phyloP scores from a whole-genome alignment of 1,140 invertebrate species.

The Drosophila pectinifera region DNA sequence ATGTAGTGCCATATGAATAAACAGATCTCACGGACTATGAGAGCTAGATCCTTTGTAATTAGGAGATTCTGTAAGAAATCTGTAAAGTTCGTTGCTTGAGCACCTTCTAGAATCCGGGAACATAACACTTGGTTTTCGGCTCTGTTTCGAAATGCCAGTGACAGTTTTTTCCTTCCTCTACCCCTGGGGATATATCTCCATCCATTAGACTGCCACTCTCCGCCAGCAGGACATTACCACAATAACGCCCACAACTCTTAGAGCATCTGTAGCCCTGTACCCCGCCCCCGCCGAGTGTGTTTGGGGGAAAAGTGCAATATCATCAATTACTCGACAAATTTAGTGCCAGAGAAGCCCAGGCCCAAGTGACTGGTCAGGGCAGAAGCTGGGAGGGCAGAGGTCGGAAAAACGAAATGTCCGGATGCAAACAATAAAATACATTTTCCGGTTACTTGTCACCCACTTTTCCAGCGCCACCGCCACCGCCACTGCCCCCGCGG shows the following conservation, averaged over 20 bases:
- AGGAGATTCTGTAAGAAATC: not conserved
- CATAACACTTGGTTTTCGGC: not conserved
- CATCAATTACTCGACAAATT: slow-evolving; percentile 82
- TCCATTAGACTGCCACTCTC: slow-evolving; percentile 37
- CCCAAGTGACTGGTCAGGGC: slow-evolving; percentile 5
- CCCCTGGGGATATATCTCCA: slow-evolving; percentile 23
- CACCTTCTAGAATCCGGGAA: not conserved
- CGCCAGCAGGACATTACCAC: slow-evolving; percentile 46
- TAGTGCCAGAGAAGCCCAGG: slow-evolving; percentile 44
- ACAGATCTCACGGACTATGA: too few relatives aligned
- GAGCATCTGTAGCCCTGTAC: slow-evolving; percentile 37
- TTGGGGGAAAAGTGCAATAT: slow-evolving; percentile 71
- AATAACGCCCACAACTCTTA: slow-evolving; percentile 47
- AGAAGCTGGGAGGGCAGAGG: slow-evolving; percentile 27
- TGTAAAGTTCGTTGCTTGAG: not conserved
- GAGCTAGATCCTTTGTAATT: too few relatives aligned
- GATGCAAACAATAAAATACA: slow-evolving; percentile 84
- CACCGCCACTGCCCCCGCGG: not conserved
- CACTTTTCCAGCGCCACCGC: slow-evolving; percentile 60
- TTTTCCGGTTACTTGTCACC: slow-evolving; percentile 83
- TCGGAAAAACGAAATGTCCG: slow-evolving; percentile 74
- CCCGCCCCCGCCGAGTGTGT: not conserved
- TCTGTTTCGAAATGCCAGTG: slow-evolving; percentile 3
- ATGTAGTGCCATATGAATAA: too few relatives aligned
- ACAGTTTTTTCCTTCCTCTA: slow-evolving; percentile 18